These are phyloP conservation scores for Lathamus discolor DNA, from an alignment of 2,113 vertebrate genomes.

Conservation along the genomic window DNA sequence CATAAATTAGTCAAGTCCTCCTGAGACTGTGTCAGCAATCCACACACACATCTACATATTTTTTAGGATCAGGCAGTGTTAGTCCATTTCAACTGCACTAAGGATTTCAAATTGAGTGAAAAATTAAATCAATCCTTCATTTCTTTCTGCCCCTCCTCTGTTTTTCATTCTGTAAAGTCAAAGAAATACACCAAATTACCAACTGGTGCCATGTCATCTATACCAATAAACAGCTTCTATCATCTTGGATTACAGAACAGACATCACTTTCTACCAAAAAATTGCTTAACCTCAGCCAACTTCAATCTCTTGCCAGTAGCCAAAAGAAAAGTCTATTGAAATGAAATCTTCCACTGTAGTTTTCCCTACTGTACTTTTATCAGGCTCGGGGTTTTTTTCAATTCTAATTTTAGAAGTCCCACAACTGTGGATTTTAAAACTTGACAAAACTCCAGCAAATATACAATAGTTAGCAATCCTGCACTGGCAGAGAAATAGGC, in stretches of 20 bases:
- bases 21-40: neutral
- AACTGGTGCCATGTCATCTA: neutral
- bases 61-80: neutral
- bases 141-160: neutral
- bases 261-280: neutral
- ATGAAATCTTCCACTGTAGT: neutral
- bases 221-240: neutral
- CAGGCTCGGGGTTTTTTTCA: accelerated
- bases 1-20: neutral
- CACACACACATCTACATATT: neutral
- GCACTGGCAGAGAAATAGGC: neutral
- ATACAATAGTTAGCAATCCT: neutral
- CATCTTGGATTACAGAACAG: neutral
- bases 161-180: neutral
- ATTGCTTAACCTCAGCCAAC: neutral
- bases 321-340: neutral
- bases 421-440: neutral
- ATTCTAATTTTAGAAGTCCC: neutral
- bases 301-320: neutral
- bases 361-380: neutral
- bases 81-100: neutral
- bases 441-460: neutral
- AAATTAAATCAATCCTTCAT: neutral
- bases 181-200: neutral
- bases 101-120: neutral